A percentile compares a stretch with the other conserved stretches of the same genome.
Evolutionary conservation across 92 coral and sea anemone genomes (phyloP).

Genomic region (Porites cylindrica): DNA sequence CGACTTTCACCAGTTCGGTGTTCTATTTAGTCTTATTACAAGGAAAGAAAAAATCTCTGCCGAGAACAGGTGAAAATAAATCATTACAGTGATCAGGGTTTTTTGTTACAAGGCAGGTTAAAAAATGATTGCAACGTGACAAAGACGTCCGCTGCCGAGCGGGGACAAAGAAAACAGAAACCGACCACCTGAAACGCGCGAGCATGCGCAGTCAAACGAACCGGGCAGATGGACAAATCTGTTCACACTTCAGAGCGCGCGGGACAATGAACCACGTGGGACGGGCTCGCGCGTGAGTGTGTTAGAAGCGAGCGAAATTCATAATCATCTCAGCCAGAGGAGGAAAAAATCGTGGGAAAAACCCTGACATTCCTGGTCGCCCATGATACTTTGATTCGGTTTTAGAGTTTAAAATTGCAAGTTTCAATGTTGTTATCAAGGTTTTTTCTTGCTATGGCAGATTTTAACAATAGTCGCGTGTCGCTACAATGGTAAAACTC

Average conservation of each 20-base stretch:
- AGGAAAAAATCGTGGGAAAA: background rate
- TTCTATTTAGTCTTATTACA: background rate
- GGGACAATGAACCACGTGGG: constrained; percentile 53
- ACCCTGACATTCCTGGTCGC: background rate
- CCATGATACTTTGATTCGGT: background rate
- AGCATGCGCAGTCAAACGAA: constrained; percentile 25
- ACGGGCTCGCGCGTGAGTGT: constrained; percentile 22
- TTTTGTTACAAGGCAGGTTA: constrained; percentile 19
- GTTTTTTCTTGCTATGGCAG: constrained; percentile 2
- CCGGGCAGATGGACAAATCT: constrained; percentile 42
- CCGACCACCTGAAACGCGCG: constrained; percentile 33
- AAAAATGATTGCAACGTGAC: constrained; percentile 4
- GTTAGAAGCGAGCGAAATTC: constrained; percentile 18
- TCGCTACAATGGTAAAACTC: background rate
- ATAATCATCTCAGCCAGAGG: background rate
- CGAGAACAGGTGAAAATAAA: background rate
- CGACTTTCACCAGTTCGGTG: background rate
- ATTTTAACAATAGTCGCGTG: constrained; percentile 2
- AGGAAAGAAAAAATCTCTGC: background rate
- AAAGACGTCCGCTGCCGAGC: background rate
- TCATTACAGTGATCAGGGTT: background rate
- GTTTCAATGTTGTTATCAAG: background rate
- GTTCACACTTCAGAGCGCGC: background rate
- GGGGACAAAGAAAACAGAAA: background rate
- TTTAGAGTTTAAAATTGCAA: background rate